Base-by-base conservation (phyloP, 2,888 invertebrate genomes). In the Cerastis rubricosa region DNA sequence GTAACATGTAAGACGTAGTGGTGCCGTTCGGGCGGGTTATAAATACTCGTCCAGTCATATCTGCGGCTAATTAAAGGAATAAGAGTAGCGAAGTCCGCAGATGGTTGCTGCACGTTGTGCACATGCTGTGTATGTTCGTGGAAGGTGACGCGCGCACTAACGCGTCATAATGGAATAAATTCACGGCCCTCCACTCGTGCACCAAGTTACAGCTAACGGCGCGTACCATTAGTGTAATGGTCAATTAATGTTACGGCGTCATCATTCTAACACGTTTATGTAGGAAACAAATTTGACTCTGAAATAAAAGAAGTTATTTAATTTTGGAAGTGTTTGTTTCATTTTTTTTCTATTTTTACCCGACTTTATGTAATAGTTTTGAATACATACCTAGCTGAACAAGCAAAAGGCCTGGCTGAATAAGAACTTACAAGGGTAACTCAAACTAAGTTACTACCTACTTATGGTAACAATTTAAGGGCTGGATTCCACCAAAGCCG, bases 241-340 rank as follows among this genome's bases (percentile, higher is more conserved):
- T 95, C 95, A 93, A 95, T 95, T 95, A 94, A 95, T 95, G 95
- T 94, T 94, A 93, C 94, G 90, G 93, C 95, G 95, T 95, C 94
- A 92, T 93, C 94, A 93, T 95, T 96, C 95, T 96, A 96, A 96
- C 96, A 96, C 95, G 93, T 94, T 94, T 95, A 96, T 95, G 96
- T 96, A 96, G 96, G 93, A 95, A 96, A 96, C 95, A 96, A 96
- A 96, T 96, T 96, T 96, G 96, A 96, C 95, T 96, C 95, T 96
- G 96, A 96, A 95, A 96, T 96, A 96, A 96, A 96, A 96, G 95
- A 96, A 96, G 95, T 96, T 96, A 96, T 96, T 96, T 96, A 96
- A 96, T 96, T 96, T 96, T 96, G 96, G 96, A 96, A 92, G 81
- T 90, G 89, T 90, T 94, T 90, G 96, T 96, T 96, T 96, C 87